Conservation (phyloP, 1,140 invertebrate species). For the Penaeus vannamei region DNA sequence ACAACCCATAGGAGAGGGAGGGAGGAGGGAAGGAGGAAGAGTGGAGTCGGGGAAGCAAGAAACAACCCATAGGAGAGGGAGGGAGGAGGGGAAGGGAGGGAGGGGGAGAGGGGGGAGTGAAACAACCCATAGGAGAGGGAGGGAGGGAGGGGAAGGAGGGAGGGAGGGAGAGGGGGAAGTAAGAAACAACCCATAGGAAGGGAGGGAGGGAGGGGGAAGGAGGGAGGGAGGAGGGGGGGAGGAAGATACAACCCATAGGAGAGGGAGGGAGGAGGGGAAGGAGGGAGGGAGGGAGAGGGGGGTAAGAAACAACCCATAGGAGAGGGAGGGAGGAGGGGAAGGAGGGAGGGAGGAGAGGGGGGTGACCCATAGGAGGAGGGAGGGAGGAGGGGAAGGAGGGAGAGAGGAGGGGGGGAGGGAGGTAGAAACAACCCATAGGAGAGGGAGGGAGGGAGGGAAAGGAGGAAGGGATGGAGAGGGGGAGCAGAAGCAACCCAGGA, state of each 20-base stretch:
- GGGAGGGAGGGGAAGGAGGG: background rate
- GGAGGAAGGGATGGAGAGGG: background rate
- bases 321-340: background rate
- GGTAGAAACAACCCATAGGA: background rate
- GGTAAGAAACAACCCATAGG: too few species aligned
- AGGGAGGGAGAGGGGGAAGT: too few species aligned
- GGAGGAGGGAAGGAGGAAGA: background rate
- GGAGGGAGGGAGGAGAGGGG: background rate
- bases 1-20: too few species aligned
- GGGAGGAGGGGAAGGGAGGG: background rate
- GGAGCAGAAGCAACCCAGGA: too few species aligned
- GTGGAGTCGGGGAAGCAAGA: background rate
- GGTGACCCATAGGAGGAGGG: background rate
- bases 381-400: constrained; percentile 1
- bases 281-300: background rate
- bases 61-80: background rate
- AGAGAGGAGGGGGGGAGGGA: background rate
- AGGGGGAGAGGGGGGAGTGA: background rate
- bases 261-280: too few species aligned
- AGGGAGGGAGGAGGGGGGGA: background rate
- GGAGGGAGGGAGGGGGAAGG: too few species aligned
- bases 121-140: background rate
- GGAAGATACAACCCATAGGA: background rate
- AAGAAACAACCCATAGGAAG: too few species aligned
- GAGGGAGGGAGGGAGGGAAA: background rate